phyloP scores from a whole-genome alignment of 2,888 invertebrate genomes.

The Machimus atricapillus region DNA sequence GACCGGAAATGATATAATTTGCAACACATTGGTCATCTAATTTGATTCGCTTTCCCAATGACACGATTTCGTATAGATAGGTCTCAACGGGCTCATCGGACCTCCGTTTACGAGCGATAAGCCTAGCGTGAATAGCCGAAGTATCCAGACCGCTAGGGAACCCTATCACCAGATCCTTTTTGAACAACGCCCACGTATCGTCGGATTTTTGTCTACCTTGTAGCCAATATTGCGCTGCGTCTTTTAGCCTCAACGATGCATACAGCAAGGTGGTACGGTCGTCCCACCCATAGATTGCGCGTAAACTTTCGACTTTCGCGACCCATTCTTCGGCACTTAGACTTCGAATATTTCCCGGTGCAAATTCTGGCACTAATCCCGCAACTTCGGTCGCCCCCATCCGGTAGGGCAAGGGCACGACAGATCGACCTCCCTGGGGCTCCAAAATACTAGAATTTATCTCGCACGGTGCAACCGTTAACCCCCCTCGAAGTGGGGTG shows the following conservation, averaged over 20 bases:
- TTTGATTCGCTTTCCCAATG: slow-evolving; percentile 32
- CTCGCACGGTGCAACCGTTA: not conserved
- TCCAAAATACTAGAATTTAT: not conserved
- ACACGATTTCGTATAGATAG: not conserved
- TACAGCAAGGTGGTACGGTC: not conserved
- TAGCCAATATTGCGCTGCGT: slow-evolving; percentile 8
- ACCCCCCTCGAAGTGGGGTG: not conserved
- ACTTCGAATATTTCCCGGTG: not conserved
- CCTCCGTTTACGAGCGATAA: not conserved
- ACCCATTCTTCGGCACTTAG: not conserved
- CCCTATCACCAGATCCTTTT: not conserved
- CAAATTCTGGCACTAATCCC: not conserved
- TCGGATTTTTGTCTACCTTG: not conserved
- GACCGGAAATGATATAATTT: slow-evolving; percentile 47
- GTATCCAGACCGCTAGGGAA: not conserved
- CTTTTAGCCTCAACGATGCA: not conserved
- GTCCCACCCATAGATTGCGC: not conserved
- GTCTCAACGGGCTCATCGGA: not conserved
- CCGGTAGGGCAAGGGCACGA: not conserved
- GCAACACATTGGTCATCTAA: slow-evolving; percentile 50
- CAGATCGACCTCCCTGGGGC: not conserved
- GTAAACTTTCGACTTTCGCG: slow-evolving; percentile 44
- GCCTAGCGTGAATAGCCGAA: not conserved
- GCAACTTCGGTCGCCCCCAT: slow-evolving; percentile 39
- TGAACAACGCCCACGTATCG: not conserved